Evolutionary conservation across 2,888 invertebrate species (phyloP).

Genomic region (Hyposoter didymator): DNA sequence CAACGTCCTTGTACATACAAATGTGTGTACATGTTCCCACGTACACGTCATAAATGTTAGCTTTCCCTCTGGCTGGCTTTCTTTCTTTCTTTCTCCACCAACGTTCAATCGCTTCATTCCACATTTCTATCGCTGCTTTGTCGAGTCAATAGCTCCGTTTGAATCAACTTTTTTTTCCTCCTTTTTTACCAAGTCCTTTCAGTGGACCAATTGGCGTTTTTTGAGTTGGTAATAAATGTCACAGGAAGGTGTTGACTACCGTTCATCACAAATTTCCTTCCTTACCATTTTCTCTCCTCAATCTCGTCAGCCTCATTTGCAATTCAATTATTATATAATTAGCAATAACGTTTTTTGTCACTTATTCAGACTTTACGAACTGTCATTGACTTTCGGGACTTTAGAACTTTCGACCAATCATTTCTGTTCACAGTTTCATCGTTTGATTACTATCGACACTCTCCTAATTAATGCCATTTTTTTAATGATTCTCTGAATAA

Average conservation of each 20-base stretch:
- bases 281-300: not conserved
- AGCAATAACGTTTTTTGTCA: not conserved
- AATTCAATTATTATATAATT: not conserved
- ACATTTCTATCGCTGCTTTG: constrained; percentile 36
- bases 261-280: not conserved
- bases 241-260: not conserved
- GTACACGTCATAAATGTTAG: constrained; percentile 9
- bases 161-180: not conserved
- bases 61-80: constrained; percentile 30
- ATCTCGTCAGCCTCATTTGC: not conserved
- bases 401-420: not conserved
- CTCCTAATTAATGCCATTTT: not conserved
- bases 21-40: constrained; percentile 2
- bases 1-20: constrained; percentile 41
- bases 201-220: not conserved
- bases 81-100: constrained; percentile 39
- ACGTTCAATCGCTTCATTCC: constrained; percentile 38
- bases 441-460: not conserved
- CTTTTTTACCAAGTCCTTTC: not conserved
- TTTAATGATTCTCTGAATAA: not conserved
- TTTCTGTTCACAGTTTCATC: not conserved
- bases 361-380: not conserved
- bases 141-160: constrained; percentile 26
- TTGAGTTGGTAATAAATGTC: not conserved
- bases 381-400: not conserved